phyloP scores from a whole-genome alignment of 2,113 vertebrate species.

The Corapipo altera region DNA sequence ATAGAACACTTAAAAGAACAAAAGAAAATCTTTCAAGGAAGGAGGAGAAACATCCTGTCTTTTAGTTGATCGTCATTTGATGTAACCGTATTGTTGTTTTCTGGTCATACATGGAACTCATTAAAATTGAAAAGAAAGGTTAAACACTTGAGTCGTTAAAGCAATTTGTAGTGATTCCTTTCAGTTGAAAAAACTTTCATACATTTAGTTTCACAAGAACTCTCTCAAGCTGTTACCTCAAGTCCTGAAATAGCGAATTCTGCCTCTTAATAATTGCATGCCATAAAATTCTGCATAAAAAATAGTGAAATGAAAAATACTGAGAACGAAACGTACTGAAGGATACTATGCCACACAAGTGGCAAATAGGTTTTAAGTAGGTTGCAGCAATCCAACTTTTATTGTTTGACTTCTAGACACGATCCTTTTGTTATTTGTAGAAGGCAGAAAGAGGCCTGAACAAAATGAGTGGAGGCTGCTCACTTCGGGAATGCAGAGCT shows the following conservation, averaged over 20 bases:
- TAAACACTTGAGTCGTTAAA: not conserved
- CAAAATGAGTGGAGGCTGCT: not conserved
- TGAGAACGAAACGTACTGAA: constrained; percentile 27
- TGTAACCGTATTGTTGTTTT: not conserved
- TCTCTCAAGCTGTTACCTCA: not conserved
- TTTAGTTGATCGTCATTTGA: not conserved
- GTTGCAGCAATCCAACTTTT: constrained; percentile 46
- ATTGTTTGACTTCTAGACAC: not conserved
- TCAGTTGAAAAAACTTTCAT: not conserved
- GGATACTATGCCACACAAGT: constrained; percentile 34
- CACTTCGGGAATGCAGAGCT: not conserved
- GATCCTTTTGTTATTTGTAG: not conserved
- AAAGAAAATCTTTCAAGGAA: constrained; percentile 4
- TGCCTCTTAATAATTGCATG: constrained; percentile 4
- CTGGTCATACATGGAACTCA: not conserved
- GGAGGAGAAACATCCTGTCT: not conserved
- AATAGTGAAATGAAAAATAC: not conserved
- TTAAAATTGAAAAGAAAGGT: constrained; percentile 12
- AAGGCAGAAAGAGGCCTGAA: not conserved
- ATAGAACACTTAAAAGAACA: not conserved
- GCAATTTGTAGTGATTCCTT: not conserved
- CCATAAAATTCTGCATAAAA: not conserved
- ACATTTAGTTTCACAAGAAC: not conserved
- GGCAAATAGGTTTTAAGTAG: constrained; percentile 57
- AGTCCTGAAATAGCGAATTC: constrained; percentile 20